A percentile compares a stretch with the other conserved stretches of the same genome.
Conservation (phyloP, 2,113 vertebrate genomes). For the Plotosus lineatus region DNA sequence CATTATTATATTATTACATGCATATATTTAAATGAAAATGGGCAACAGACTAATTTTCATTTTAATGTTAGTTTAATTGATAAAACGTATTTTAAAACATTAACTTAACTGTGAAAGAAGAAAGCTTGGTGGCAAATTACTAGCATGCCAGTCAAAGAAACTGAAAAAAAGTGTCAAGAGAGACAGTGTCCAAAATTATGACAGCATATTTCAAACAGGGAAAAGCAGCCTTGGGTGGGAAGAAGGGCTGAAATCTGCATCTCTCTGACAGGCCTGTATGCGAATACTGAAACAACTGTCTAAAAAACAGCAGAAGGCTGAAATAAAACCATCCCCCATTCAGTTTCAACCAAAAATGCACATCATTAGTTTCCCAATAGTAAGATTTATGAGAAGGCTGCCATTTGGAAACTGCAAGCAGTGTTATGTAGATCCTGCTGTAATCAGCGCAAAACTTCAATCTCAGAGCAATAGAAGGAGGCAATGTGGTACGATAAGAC, state of each 20-base stretch:
- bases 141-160: conserved; percentile 28
- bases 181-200: conserved; percentile 47
- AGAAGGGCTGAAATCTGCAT: conserved; percentile 37
- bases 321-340: conserved; percentile 21
- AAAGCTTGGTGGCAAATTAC: conserved; percentile 33
- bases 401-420: conserved; percentile 40
- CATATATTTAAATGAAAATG: not conserved
- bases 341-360: conserved; percentile 37
- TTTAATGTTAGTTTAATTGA: not conserved
- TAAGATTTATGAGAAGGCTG: conserved; percentile 42
- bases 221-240: conserved; percentile 27
- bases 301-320: conserved; percentile 31
- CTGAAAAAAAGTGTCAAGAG: conserved; percentile 18
- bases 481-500: conserved; percentile 19
- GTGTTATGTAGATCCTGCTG: conserved; percentile 25
- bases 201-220: conserved; percentile 44
- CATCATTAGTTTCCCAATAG: conserved; percentile 38
- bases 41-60: not conserved
- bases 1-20: too few species aligned
- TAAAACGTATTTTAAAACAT: not conserved
- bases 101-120: conserved; percentile 5
- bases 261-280: conserved; percentile 33
- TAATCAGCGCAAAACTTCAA: conserved; percentile 42
- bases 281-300: conserved; percentile 40
- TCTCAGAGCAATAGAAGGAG: conserved; percentile 26